Conservation (phyloP, 2,113 vertebrate species). For the Egretta garzetta region DNA sequence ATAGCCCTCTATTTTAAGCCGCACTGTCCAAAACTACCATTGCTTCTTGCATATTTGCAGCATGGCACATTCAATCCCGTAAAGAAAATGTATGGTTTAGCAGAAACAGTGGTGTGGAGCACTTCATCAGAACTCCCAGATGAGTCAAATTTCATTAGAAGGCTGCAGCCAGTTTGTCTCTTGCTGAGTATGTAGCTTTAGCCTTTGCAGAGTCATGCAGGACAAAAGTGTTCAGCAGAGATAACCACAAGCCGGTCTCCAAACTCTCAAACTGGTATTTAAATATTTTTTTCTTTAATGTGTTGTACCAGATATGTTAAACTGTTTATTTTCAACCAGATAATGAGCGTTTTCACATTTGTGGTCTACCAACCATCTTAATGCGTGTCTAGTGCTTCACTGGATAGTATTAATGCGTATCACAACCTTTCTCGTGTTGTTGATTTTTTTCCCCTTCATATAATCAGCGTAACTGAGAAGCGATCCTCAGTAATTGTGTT, state of each 20-base stretch:
- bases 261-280: slow-evolving; percentile 48
- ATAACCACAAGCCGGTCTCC: slow-evolving; percentile 47
- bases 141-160: slow-evolving; percentile 48
- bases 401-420: slow-evolving; percentile 37
- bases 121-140: slow-evolving; percentile 12
- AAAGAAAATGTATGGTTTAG: background rate
- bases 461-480: background rate
- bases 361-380: slow-evolving; percentile 53
- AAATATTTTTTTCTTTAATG: slow-evolving; percentile 46
- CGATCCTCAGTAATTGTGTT: background rate
- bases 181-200: background rate
- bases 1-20: background rate
- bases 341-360: slow-evolving; percentile 46
- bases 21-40: background rate
- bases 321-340: slow-evolving; percentile 48
- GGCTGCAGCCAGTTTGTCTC: slow-evolving; percentile 37
- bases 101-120: background rate
- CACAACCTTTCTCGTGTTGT: background rate
- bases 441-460: slow-evolving; percentile 23
- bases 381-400: slow-evolving; percentile 12
- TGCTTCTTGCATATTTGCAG: background rate
- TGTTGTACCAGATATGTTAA: slow-evolving; percentile 47
- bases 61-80: background rate
- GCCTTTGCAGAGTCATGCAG: slow-evolving; percentile 59
- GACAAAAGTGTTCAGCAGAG: slow-evolving; percentile 38